These are phyloP conservation scores for Notechis scutatus DNA, from an alignment of 2,113 vertebrate species.

Conservation along the genomic window DNA sequence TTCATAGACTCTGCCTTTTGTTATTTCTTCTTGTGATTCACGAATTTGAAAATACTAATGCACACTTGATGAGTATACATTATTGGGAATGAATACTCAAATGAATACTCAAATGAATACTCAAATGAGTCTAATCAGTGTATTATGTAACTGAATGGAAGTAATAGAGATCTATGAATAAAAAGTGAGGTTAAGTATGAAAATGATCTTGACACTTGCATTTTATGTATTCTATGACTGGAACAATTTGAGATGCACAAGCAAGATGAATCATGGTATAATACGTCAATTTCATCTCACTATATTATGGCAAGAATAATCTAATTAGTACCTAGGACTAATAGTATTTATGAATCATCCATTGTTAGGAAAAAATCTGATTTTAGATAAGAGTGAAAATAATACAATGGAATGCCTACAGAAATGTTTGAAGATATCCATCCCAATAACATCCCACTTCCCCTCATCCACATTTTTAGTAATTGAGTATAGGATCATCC, in stretches of 20 bases:
- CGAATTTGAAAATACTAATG: neutral
- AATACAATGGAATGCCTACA: conserved; percentile 16
- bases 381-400: conserved; percentile 21
- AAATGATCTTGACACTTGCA: conserved; percentile 30
- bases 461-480: neutral
- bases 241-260: conserved; percentile 33
- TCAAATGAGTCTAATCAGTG: neutral
- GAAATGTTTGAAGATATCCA: neutral
- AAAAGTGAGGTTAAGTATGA: neutral
- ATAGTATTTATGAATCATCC: conserved; percentile 28
- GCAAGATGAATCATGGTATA: conserved; percentile 46
- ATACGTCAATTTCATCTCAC: conserved; percentile 18
- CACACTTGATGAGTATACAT: neutral
- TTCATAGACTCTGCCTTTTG: neutral
- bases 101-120: neutral
- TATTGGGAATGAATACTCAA: neutral
- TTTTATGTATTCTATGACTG: conserved; percentile 4
- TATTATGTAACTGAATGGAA: conserved; percentile 7
- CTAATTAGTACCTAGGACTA: conserved; percentile 35
- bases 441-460: neutral
- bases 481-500: neutral
- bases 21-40: neutral
- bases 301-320: conserved; percentile 33
- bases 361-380: conserved; percentile 4
- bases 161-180: neutral